Evolutionary conservation across 2,797 vertebrate species (phyloP).

Genomic region (Rhinophrynus dorsalis): DNA sequence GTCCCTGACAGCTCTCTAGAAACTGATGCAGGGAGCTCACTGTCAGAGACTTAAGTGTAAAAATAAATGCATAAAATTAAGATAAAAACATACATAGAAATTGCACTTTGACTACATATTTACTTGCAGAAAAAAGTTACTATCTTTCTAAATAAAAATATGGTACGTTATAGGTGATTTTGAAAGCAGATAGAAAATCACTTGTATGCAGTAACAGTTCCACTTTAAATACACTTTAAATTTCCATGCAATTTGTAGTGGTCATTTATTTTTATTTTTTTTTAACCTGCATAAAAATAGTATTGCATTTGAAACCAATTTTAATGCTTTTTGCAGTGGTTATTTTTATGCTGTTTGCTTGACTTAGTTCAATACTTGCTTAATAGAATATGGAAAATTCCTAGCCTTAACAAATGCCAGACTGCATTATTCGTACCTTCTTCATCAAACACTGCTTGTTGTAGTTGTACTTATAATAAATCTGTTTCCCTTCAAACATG

Average conservation of each 20-base stretch:
- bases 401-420: constrained; percentile 16
- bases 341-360: not conserved
- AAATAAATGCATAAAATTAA: too few species aligned
- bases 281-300: not conserved
- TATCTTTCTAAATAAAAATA: too few species aligned
- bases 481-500: constrained; percentile 17
- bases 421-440: constrained; percentile 7
- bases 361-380: not conserved
- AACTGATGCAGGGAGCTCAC: too few species aligned
- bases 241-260: not conserved
- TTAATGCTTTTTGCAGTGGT: not conserved
- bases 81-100: too few species aligned
- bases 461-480: constrained; percentile 22
- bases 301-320: not conserved
- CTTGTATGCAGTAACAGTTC: too few species aligned
- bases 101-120: too few species aligned
- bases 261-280: not conserved
- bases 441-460: constrained; percentile 11
- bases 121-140: too few species aligned
- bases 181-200: too few species aligned
- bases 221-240: too few species aligned
- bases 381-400: constrained; percentile 6
- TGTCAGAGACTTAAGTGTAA: too few species aligned
- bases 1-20: too few species aligned
- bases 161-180: too few species aligned